Base-by-base conservation (phyloP, 2,113 vertebrate species). In the Sterrhoptilus dennistouni region DNA sequence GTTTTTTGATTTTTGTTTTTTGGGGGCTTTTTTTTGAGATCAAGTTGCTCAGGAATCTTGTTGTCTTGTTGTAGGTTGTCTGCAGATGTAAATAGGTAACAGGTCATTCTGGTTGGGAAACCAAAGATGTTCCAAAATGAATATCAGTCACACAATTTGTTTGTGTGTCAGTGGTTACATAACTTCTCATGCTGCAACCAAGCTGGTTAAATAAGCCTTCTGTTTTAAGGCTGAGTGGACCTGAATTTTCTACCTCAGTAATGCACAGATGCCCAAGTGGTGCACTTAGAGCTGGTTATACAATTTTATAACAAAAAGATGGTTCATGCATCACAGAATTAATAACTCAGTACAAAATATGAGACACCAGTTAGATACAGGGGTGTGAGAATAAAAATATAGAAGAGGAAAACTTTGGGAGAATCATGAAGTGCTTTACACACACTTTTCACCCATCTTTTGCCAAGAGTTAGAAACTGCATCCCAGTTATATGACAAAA, bases 241-340 rank as follows among this genome's bases (percentile, higher is more conserved):
- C 21, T 68, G 8, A 33, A 75, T 95, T 93, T 95, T 95, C 65
- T 93, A 75, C 56, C 79, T 90, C 72, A 83, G 21, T 75, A 93
- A 28, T 44, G 49, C 47, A 45, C 71, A 45, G 12, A 8, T 66
- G 47, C 38, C 27, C 42, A 83, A 63, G 35, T 47, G 24, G 11
- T 78, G 47, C 71, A 44, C 47, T 71, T 79, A 87, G 25, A 66
- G 17, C 9, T 22, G 60, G 70, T 71, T 85, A 78, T 23, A 50
- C 18, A 78, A 86, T 27, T 72, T 72, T 20, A 42, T 65, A 64
- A 71, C 44, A 80, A 86, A 90, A 74, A 42, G n/a, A 59, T 27
- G 5, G 14, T 33, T 79, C 50, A 35, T 35, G 45, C 18, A 83
- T 11, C 29, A 74, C 44, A 70, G 33, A 88, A 12, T 44, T 88